These are phyloP conservation scores for Clupea harengus DNA, from an alignment of 2,113 vertebrate species.

Conservation along the genomic window DNA sequence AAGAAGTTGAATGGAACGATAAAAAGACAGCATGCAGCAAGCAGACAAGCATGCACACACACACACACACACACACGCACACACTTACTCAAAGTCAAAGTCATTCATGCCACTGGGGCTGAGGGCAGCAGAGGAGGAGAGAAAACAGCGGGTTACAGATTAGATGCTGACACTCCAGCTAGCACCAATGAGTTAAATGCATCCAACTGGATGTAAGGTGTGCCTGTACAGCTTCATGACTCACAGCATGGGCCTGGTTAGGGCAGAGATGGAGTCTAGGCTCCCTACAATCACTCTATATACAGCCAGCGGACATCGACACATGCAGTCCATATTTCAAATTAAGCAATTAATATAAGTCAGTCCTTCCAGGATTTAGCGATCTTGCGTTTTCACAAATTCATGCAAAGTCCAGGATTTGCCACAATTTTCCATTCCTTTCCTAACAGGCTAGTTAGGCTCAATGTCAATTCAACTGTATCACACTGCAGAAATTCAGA, in stretches of 20 bases:
- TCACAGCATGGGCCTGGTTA: neutral
- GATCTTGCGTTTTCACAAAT: too few species aligned
- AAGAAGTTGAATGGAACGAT: neutral
- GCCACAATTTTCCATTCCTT: too few species aligned
- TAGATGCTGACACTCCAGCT: slow-evolving; percentile 6
- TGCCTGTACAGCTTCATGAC: neutral
- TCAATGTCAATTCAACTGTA: too few species aligned
- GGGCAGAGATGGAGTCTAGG: neutral
- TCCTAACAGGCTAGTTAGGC: too few species aligned
- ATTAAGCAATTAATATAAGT: neutral
- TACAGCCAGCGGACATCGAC: neutral
- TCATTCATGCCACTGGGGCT: slow-evolving; percentile 99
- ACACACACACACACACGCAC: neutral
- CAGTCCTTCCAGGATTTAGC: too few species aligned
- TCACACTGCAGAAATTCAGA: too few species aligned
- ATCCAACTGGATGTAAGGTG: neutral
- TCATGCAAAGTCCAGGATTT: too few species aligned
- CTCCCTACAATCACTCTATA: neutral
- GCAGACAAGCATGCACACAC: neutral
- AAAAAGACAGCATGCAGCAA: neutral
- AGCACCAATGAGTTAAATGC: neutral
- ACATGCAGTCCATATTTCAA: neutral
- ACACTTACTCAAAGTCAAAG: slow-evolving; percentile 99
- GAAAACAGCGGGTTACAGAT: slow-evolving; percentile 89
- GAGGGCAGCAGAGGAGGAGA: slow-evolving; percentile 89